phyloP scores from a whole-genome alignment of 2,113 vertebrate genomes.

The Catagonus wagneri region DNA sequence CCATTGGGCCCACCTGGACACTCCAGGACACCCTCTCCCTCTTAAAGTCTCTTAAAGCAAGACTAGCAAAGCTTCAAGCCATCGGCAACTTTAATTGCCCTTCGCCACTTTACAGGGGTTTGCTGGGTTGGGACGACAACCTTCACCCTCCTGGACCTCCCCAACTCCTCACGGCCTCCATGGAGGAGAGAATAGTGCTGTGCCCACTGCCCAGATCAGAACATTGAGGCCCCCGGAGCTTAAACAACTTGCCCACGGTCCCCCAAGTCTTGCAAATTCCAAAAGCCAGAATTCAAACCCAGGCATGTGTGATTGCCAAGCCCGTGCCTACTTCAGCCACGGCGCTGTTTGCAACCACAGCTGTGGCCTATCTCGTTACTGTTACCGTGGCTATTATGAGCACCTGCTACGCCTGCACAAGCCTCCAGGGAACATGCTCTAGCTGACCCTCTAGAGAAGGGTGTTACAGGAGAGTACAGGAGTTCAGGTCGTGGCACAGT shows the following conservation, averaged over 20 bases:
- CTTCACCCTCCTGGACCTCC: neutral
- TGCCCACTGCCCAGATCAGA: neutral
- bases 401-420: accelerated
- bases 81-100: neutral
- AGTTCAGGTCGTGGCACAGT: too few relatives aligned
- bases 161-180: neutral
- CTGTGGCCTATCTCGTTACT: neutral
- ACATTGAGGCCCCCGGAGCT: neutral
- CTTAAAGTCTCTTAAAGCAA: neutral
- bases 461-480: neutral
- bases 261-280: neutral
- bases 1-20: neutral
- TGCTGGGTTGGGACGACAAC: neutral
- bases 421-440: neutral
- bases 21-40: neutral
- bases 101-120: neutral
- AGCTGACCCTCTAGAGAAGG: neutral
- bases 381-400: accelerated
- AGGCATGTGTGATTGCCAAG: accelerated
- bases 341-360: accelerated
- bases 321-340: accelerated
- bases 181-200: neutral
- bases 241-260: neutral
- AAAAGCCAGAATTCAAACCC: neutral
- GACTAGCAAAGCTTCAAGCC: neutral